Percentiles rank a stretch among this genome's conserved stretches.
These are phyloP conservation scores for Melanotaenia pygmaea DNA, from an alignment of 2,797 vertebrate species.

Conservation along the genomic window DNA sequence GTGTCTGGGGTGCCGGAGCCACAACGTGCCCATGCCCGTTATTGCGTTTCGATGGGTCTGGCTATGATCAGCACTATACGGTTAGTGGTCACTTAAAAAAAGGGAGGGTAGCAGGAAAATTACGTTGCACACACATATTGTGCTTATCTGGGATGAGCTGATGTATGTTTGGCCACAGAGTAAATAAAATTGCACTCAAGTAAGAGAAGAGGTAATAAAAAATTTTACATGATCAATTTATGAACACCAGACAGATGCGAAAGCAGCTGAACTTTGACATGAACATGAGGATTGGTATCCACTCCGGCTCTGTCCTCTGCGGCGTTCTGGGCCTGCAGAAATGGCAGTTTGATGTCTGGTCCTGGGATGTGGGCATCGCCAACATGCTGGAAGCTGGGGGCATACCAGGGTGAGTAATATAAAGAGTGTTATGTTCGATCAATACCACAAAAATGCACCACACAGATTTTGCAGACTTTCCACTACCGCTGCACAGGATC, in stretches of 20 bases:
- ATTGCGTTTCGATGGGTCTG: conserved; percentile 96
- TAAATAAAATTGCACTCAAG: not conserved
- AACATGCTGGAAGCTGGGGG: conserved; percentile 98
- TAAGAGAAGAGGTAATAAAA: not conserved
- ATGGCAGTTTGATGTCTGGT: conserved; percentile 99
- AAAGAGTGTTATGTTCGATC: not conserved
- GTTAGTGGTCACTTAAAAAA: conserved; percentile 76
- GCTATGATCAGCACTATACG: conserved; percentile 96
- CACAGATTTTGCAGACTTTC: not conserved
- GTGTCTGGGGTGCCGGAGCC: conserved; percentile 96
- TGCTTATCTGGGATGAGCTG: not conserved
- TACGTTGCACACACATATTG: not conserved
- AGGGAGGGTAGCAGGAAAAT: not conserved
- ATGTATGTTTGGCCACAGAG: not conserved
- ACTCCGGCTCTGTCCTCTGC: conserved; percentile 95
- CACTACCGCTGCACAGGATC: not conserved
- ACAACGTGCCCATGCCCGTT: conserved; percentile 92
- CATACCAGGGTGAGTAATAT: conserved; percentile 91
- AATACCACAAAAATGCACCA: not conserved
- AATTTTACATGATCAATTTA: not conserved
- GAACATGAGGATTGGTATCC: conserved; percentile 98
- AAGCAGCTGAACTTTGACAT: conserved; percentile 91
- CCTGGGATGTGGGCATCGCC: conserved; percentile 98
- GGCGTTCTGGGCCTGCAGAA: conserved; percentile 97
- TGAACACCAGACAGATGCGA: conserved; percentile 82